Evolutionary conservation across 2,797 vertebrate species (phyloP), one percentile per base, ranked within the genome.

Genomic region (Ciconia nigra): DNA sequence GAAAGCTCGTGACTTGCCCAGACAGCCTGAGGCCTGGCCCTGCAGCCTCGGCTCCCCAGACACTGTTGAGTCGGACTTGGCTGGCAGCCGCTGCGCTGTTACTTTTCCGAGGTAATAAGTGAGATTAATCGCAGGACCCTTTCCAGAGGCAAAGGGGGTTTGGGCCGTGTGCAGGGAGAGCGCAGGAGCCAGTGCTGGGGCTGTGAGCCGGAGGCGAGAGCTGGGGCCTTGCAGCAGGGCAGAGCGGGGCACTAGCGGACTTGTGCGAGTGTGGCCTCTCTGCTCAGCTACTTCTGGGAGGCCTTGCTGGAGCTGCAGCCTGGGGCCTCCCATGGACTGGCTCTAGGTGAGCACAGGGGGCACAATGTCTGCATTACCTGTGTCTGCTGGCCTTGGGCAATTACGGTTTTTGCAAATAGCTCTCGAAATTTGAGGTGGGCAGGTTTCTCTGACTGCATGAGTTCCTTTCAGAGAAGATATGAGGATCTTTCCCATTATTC

Each of bases 11-110:
- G 91, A 94, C 97, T 98, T 97, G 97, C 98, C 98, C 97, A 98
- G 97, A 98, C 97, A 98, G 97, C 97, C 97, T 98, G 97, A 98
- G 97, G 97, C 96, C 97, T 98, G 98, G 97, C 98, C 96, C 41
- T 65, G 94, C 85, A 96, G 97, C 97, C 94, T 95, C 92, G 19
- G 97, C 94, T 98, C 98, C 98, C 97, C 97, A 98, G 98, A 98
- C 96, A 2, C 97, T 97, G 93, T 95, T 96, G 97, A 98, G 96
- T 93, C 91, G 97, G 96, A 93, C 87, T 98, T 98, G 98, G 98
- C 98, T 94, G 97, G 98, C 97, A 97, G 96, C 97, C 94, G 87
- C 87, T 2, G 35, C 24, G 31, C 97, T 97, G 97, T 98, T 98
- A 91, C 96, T 98, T 98, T 98, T 94, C 98, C 91, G 94, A 98